Conservation (phyloP, 2,113 vertebrate species). For the Tychaedon coryphoeus region DNA sequence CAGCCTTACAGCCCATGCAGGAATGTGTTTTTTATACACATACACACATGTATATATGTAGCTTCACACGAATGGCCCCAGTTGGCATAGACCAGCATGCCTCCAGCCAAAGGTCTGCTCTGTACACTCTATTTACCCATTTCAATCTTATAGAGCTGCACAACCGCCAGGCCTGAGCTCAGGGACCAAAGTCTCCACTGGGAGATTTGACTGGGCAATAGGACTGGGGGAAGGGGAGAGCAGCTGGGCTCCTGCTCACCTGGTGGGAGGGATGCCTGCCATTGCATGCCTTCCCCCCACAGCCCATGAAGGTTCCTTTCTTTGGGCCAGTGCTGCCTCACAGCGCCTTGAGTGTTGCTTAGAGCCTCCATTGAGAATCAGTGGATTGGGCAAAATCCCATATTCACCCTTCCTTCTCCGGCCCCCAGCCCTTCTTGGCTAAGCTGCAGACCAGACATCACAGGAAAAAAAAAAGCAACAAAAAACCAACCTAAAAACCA, state of each 20-base stretch:
- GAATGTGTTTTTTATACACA: neutral
- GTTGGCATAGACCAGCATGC: neutral
- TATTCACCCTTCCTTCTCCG: slow-evolving; percentile 37
- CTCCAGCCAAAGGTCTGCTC: neutral
- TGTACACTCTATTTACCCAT: neutral
- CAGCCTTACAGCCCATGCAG: neutral
- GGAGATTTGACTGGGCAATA: neutral
- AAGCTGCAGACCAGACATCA: slow-evolving; percentile 52
- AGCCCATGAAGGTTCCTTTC: slow-evolving; percentile 19
- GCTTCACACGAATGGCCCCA: neutral
- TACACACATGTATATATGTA: neutral
- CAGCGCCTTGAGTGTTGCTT: slow-evolving; percentile 29
- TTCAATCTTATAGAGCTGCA: neutral
- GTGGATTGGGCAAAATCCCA: slow-evolving; percentile 77
- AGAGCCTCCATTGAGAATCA: slow-evolving; percentile 74
- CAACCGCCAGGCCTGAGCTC: neutral
- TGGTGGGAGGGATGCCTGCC: neutral
- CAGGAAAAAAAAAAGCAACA: neutral
- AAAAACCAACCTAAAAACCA: neutral
- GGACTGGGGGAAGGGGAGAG: slow-evolving; percentile 18
- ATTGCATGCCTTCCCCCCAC: neutral
- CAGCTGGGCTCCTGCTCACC: neutral
- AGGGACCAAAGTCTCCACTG: neutral
- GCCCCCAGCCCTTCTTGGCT: slow-evolving; percentile 34
- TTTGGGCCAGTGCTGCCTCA: slow-evolving; percentile 8